Evolutionary conservation across 2,797 vertebrate species (phyloP).

Genomic region (Halcyon badia): DNA sequence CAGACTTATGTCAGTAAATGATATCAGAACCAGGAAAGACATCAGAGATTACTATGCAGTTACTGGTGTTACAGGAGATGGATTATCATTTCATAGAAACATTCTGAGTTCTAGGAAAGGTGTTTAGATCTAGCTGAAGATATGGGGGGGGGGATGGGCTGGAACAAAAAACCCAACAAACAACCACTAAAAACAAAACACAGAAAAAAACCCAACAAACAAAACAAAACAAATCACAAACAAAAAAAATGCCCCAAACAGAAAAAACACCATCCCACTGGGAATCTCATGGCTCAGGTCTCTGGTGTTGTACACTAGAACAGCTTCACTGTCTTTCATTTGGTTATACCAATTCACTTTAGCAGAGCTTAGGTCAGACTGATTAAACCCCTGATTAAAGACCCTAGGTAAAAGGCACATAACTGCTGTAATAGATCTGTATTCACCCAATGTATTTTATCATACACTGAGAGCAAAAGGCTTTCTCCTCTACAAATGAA

Average conservation of each 20-base stretch:
- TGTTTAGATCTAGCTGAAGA: background rate
- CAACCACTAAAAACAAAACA: background rate
- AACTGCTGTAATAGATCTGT: background rate
- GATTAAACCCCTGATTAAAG: background rate
- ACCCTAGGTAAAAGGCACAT: background rate
- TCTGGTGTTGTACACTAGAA: background rate
- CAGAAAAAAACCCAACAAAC: background rate
- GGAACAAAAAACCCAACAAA: no score
- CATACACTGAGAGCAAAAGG: background rate
- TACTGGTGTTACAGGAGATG: background rate
- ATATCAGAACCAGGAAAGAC: background rate
- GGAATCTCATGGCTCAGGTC: background rate
- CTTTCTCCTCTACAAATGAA: background rate
- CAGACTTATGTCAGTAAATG: background rate
- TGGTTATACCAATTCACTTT: background rate
- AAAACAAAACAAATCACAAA: background rate
- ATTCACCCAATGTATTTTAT: background rate
- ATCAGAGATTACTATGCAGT: background rate
- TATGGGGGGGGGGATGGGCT: background rate
- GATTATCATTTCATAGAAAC: background rate
- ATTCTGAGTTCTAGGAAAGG: background rate
- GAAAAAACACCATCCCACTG: background rate
- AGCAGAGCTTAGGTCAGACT: background rate
- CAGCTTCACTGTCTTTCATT: background rate
- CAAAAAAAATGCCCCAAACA: no score